Base-by-base conservation (phyloP, 2,113 vertebrate species). In the Pica pica region DNA sequence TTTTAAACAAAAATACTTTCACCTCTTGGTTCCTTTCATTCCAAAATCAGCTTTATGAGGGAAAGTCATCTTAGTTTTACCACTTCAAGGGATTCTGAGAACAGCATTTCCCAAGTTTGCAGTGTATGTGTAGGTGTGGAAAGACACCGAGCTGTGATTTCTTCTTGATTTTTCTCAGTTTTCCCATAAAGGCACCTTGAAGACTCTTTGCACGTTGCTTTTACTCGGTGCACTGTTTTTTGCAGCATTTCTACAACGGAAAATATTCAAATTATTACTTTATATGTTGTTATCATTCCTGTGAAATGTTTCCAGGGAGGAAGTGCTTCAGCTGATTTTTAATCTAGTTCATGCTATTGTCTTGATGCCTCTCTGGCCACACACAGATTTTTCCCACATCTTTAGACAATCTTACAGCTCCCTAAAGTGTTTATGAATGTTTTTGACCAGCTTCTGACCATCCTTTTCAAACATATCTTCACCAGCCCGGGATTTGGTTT, bases 1-100 rank as follows among this genome's bases (percentile, higher is more conserved):
- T 69, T 67, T 76, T 18, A 53, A 83, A 89, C 0, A 11, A 47
- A 37, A 1, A 0, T 28, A 4, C 20, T 89, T 80, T 68, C 6
- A 4, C 6, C 4, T 80, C 1, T 68, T 85, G 6, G 23, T 67
- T 75, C 3, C 14, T 24, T 0, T 41, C 1, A 1, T 73, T 56
- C 6, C 73, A 78, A 78, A 56, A 42, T 31, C 22, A 55, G 11
- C 41, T 74, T 64, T 68, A 6, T 23, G 33, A 52, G 41, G 24
- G 42, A 35, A 83, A 76, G 11, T 46, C 37, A 19, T 35, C 13
- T 50, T 37, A 26, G 8, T 64, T 93, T 76, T 56, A 28, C 13
- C 42, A 4, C 77, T 69, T 77, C n/a, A 49, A 27, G 26, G n/a
- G 24, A 41, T 63, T 53, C 41, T 82, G 65, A 79, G 42, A n/a